Evolutionary conservation across 2,888 invertebrate genomes (phyloP).

Genomic region (Altica lythri): DNA sequence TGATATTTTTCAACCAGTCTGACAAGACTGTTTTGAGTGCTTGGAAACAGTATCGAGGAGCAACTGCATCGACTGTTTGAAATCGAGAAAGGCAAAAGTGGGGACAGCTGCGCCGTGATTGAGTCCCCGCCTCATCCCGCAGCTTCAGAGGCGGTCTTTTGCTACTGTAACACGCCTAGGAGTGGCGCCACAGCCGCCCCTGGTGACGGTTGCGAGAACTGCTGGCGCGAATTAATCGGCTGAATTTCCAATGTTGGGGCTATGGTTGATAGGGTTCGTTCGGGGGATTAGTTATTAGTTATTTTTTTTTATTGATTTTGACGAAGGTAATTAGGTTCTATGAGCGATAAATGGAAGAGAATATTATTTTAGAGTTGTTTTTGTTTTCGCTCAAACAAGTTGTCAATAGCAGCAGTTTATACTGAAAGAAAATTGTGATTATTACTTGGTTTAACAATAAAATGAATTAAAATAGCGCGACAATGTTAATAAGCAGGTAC

Average conservation of each 20-base stretch:
- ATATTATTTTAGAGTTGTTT: constrained; percentile 4
- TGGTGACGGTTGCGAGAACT: constrained; percentile 12
- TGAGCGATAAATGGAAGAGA: constrained; percentile 4
- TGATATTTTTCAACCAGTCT: neutral
- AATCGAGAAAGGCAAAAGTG: neutral
- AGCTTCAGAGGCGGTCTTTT: neutral
- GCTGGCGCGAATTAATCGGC: constrained; percentile 20
- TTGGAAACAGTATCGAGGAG: constrained; percentile 19
- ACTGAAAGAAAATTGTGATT: no score
- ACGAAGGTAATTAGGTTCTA: constrained; percentile 12
- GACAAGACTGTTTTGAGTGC: neutral
- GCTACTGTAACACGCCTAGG: constrained; percentile 6
- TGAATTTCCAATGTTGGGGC: constrained; percentile 25
- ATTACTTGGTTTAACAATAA: no score
- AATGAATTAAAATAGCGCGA: no score
- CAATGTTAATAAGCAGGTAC: no score
- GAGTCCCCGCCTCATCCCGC: neutral
- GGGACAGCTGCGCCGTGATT: neutral
- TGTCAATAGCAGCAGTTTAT: no score
- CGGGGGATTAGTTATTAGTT: constrained; percentile 10
- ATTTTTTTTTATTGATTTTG: constrained; percentile 9
- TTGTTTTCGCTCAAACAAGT: neutral
- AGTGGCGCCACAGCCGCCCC: constrained; percentile 12
- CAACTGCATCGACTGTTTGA: constrained; percentile 14
- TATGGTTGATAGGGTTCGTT: constrained; percentile 2